A percentile compares a stretch with the other conserved stretches of the same genome.
Conservation (phyloP, 2,113 vertebrate genomes). For the Geothlypis trichas region DNA sequence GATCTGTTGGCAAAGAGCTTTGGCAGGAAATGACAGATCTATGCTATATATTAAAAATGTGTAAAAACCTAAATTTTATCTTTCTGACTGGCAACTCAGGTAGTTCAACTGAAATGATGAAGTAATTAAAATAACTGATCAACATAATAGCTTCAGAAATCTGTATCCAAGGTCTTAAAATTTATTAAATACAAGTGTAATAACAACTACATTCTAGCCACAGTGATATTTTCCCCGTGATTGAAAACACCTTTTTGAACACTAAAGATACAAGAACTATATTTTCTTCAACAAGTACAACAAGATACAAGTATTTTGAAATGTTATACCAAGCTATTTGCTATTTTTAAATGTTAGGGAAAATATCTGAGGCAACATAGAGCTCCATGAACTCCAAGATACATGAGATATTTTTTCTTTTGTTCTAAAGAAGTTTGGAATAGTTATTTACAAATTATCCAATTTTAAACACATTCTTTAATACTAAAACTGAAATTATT, state of each 20-base stretch:
- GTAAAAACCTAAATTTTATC: background rate
- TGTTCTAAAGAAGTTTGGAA: background rate
- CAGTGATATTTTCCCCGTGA: background rate
- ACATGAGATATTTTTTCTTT: accelerated
- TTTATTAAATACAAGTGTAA: background rate
- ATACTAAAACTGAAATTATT: background rate
- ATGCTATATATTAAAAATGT: background rate
- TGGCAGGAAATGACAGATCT: background rate
- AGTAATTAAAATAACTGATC: background rate
- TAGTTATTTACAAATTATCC: background rate
- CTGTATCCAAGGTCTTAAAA: background rate
- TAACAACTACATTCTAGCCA: background rate
- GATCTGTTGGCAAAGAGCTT: background rate
- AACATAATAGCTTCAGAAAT: background rate
- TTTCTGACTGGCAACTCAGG: background rate
- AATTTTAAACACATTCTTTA: background rate
- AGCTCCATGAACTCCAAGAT: background rate
- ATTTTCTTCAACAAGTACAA: background rate
- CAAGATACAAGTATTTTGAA: background rate
- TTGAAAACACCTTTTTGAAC: background rate
- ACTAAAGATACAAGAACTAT: background rate
- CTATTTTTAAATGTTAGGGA: background rate
- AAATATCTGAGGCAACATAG: background rate
- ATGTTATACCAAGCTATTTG: background rate
- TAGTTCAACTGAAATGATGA: background rate